A percentile compares a stretch with the other conserved stretches of the same genome.
phyloP scores from a whole-genome alignment of 2,888 invertebrate species.

The Dascillus cervinus region DNA sequence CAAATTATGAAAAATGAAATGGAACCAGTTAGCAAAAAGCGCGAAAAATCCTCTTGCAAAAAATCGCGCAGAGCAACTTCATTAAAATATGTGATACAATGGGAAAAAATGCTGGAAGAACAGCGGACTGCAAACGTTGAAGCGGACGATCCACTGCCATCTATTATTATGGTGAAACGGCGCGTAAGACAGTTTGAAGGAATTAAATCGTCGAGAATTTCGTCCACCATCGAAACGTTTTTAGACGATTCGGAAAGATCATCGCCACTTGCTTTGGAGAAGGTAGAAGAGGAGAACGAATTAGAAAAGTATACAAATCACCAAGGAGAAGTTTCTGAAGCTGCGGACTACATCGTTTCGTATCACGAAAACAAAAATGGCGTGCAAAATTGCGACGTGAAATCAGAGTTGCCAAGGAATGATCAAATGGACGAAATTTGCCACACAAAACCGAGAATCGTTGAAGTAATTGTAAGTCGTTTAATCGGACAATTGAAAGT shows the following conservation, averaged over 20 bases:
- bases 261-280: too few species aligned
- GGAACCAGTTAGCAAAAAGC: too few species aligned
- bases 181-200: not conserved
- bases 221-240: not conserved
- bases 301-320: not conserved
- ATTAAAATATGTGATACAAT: not conserved
- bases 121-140: not conserved
- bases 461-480: too few species aligned
- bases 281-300: not conserved
- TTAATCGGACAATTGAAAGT: too few species aligned
- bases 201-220: not conserved
- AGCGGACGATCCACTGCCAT: not conserved
- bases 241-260: not conserved
- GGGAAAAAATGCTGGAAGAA: not conserved
- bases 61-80: not conserved
- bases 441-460: too few species aligned
- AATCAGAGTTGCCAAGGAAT: too few species aligned
- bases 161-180: not conserved
- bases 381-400: too few species aligned
- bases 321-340: not conserved
- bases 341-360: not conserved
- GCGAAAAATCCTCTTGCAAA: too few species aligned
- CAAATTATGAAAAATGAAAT: too few species aligned
- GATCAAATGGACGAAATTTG: too few species aligned
- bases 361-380: too few species aligned